A percentile compares a stretch with the other conserved stretches of the same genome.
phyloP scores from a whole-genome alignment of 2,888 invertebrate species.

The Cepaea hortensis region DNA sequence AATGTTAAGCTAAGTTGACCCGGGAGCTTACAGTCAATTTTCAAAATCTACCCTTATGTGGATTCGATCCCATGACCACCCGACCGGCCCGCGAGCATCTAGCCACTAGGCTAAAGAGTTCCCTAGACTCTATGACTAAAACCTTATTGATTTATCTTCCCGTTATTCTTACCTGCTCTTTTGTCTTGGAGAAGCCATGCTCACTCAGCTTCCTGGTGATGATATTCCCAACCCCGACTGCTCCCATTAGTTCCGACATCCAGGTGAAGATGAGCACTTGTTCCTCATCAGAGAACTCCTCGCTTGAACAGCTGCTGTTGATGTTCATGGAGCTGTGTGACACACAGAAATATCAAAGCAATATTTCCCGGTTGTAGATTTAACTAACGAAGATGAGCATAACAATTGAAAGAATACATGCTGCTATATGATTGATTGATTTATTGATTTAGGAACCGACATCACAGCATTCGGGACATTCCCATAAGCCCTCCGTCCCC shows the following conservation, averaged over 20 bases:
- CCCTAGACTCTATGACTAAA: too few species aligned
- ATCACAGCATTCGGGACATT: too few species aligned
- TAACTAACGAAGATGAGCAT: not conserved
- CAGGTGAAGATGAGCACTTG: slow-evolving; percentile 50
- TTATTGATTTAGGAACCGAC: too few species aligned
- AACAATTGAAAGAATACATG: not conserved
- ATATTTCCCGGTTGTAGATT: not conserved
- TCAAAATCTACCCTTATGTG: too few species aligned
- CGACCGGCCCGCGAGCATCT: too few species aligned
- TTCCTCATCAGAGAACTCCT: slow-evolving; percentile 49
- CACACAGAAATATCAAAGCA: not conserved
- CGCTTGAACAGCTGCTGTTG: slow-evolving; percentile 37
- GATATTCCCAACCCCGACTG: slow-evolving; percentile 29
- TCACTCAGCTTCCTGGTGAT: slow-evolving; percentile 38
- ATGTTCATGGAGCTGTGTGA: slow-evolving; percentile 42
- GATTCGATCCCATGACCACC: too few species aligned
- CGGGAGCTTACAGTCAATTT: too few species aligned
- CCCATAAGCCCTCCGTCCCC: too few species aligned
- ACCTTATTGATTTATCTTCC: too few species aligned
- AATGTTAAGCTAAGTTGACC: too few species aligned
- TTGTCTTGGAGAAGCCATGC: slow-evolving; percentile 43
- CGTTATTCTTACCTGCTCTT: slow-evolving; percentile 44
- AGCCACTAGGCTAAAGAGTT: too few species aligned
- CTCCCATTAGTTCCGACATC: slow-evolving; percentile 49
- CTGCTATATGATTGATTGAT: too few species aligned